Percentiles rank a stretch among this genome's conserved stretches.
phyloP scores from a whole-genome alignment of 2,113 vertebrate species.

The Crotalus viridis region DNA sequence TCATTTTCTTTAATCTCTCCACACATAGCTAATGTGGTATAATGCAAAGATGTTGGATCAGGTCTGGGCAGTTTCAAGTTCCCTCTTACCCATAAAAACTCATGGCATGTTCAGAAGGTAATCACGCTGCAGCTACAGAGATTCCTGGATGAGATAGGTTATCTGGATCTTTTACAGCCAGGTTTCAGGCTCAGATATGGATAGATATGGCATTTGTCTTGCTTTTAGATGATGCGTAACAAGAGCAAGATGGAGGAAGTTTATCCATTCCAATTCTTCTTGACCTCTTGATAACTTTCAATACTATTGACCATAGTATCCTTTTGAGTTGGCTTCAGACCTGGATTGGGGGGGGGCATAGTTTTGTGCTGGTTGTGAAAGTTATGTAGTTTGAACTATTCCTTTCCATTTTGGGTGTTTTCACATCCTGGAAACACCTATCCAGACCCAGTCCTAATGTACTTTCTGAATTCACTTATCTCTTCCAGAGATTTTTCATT shows the following conservation, averaged over 20 bases:
- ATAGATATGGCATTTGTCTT: not conserved
- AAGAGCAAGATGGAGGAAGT: not conserved
- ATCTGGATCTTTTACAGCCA: not conserved
- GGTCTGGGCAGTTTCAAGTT: not conserved
- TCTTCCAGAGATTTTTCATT: not conserved
- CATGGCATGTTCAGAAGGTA: not conserved
- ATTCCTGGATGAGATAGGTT: not conserved
- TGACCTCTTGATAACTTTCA: not conserved
- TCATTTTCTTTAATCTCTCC: not conserved
- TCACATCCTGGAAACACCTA: not conserved
- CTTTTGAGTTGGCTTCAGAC: not conserved
- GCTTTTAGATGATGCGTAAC: not conserved
- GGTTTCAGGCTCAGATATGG: not conserved
- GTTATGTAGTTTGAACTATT: not conserved
- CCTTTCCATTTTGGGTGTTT: not conserved
- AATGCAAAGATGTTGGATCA: not conserved
- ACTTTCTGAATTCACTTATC: not conserved
- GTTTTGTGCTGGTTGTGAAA: not conserved
- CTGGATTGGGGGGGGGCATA: not conserved
- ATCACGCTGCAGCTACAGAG: not conserved
- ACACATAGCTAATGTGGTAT: not conserved
- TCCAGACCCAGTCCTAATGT: not conserved
- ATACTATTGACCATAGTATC: not conserved
- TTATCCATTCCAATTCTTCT: not conserved
- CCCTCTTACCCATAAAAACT: not conserved